Percentiles rank a stretch among this genome's conserved stretches.
These are phyloP conservation scores for Rhynchopsitta pachyrhyncha DNA, from an alignment of 2,113 vertebrate species.

Conservation along the genomic window DNA sequence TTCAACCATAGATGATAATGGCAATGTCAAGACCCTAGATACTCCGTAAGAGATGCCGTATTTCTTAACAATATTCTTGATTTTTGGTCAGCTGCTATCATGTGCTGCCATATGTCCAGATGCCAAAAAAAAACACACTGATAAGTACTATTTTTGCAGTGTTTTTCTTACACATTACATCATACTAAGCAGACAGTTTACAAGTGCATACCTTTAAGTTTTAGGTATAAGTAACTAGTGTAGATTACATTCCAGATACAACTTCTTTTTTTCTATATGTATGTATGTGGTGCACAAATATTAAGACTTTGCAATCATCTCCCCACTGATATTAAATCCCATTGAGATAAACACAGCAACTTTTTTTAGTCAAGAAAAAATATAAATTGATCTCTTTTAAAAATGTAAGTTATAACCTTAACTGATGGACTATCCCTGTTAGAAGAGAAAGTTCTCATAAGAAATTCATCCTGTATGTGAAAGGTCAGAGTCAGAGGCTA, in stretches of 20 bases:
- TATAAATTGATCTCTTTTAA: not conserved
- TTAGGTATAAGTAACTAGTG: not conserved
- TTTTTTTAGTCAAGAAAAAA: not conserved
- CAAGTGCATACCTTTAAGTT: not conserved
- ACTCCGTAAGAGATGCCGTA: not conserved
- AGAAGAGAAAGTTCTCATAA: not conserved
- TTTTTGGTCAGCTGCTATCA: not conserved
- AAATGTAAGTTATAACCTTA: not conserved
- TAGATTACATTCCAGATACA: not conserved
- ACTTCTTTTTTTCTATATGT: not conserved
- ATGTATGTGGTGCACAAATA: not conserved
- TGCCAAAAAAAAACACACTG: not conserved
- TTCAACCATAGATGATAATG: not conserved
- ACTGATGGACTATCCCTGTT: not conserved
- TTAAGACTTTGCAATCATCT: not conserved
- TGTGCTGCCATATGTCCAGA: not conserved
- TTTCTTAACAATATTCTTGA: not conserved
- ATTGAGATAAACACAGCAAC: not conserved
- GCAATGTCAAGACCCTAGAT: not conserved
- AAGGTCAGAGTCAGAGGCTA: slow-evolving; percentile 49
- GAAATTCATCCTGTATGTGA: not conserved
- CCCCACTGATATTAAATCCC: not conserved
- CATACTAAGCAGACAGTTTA: not conserved
- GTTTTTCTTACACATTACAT: not conserved
- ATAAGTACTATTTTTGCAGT: not conserved